Conservation (phyloP, 2,797 vertebrate genomes). For the Cuniculus paca region DNA sequence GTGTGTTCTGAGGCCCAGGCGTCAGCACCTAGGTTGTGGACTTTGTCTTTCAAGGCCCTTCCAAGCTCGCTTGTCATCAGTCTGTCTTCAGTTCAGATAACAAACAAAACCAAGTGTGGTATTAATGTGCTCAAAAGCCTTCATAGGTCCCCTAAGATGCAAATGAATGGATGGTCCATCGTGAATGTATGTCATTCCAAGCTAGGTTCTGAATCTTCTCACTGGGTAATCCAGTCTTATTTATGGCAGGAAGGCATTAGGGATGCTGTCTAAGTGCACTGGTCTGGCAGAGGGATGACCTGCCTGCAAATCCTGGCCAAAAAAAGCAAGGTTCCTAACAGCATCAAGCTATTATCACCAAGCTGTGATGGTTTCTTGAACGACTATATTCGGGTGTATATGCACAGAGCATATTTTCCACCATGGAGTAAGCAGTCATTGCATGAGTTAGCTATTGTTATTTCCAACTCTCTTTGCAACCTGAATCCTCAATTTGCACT, state of each 20-base stretch:
- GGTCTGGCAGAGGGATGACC: not conserved
- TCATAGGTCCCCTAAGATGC: not conserved
- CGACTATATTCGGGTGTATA: not conserved
- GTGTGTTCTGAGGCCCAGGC: not conserved
- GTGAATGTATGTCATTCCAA: not conserved
- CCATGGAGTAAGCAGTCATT: not conserved
- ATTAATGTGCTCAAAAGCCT: constrained; percentile 4
- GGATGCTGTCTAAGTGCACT: not conserved
- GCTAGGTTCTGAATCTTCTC: not conserved
- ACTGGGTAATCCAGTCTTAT: not conserved
- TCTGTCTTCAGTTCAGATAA: not conserved
- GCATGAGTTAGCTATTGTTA: not conserved
- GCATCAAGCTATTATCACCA: not conserved
- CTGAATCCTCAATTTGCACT: not conserved
- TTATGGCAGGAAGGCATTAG: not conserved
- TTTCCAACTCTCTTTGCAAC: not conserved
- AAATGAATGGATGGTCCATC: not conserved
- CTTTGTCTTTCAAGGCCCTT: not conserved
- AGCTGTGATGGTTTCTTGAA: not conserved
- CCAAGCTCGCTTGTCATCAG: not conserved
- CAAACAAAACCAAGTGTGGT: not conserved
- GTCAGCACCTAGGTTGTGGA: not conserved
- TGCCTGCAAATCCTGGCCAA: not conserved
- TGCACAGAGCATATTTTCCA: not conserved
- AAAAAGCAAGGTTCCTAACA: not conserved